These are phyloP conservation scores for Echinometra lucunter DNA, from an alignment of 53 echinoderm and acorn worm species.

Conservation along the genomic window DNA sequence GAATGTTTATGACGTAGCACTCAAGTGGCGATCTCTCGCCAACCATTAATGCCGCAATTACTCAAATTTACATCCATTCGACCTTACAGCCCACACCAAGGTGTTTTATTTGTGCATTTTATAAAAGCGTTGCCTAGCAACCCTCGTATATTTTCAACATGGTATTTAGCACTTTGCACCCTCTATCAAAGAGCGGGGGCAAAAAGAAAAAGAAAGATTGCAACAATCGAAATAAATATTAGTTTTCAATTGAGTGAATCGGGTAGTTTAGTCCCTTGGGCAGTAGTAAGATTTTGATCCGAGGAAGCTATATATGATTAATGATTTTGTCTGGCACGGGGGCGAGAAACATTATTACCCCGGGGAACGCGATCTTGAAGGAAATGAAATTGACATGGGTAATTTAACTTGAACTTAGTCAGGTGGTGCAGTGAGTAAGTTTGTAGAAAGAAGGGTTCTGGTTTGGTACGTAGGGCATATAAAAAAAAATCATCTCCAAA, in stretches of 20 bases:
- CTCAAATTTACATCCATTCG: neutral
- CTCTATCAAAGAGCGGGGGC: slow-evolving; percentile 39
- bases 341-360: slow-evolving; percentile 36
- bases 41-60: slow-evolving; percentile 4
- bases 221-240: neutral
- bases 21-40: neutral
- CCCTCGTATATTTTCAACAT: slow-evolving; percentile 22
- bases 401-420: slow-evolving; percentile 40
- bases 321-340: slow-evolving; percentile 7
- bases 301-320: slow-evolving; percentile 46
- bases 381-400: slow-evolving; percentile 60
- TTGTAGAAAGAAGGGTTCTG: neutral
- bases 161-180: slow-evolving; percentile 77
- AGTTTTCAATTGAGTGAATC: slow-evolving; percentile 30
- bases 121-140: neutral
- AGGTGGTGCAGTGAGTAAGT: neutral
- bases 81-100: slow-evolving; percentile 7
- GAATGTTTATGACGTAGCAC: neutral
- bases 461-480: no score
- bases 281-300: neutral
- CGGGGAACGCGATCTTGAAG: neutral
- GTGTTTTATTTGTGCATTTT: neutral
- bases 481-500: no score
- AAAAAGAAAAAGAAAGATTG: slow-evolving; percentile 28
- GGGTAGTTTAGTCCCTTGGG: slow-evolving; percentile 22